phyloP scores from a whole-genome alignment of 2,888 invertebrate species.

The Philereme transversata region DNA sequence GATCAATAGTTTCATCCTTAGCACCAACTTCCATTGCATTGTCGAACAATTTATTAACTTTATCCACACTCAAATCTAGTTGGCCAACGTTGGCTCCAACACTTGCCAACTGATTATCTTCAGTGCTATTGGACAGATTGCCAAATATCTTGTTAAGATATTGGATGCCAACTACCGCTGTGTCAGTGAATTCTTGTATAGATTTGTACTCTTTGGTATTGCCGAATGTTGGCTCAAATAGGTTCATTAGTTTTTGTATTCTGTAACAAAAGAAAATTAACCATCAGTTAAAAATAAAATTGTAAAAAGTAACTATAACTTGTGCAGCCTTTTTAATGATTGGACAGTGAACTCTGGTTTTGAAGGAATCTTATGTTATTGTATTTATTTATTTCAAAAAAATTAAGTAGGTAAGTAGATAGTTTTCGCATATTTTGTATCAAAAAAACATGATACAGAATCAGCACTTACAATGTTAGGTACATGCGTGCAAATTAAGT shows the following conservation, averaged over 20 bases:
- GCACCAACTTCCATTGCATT: conserved; percentile 49
- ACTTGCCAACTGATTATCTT: conserved; percentile 28
- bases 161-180: conserved; percentile 50
- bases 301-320: too few relatives aligned
- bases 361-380: too few relatives aligned
- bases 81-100: conserved; percentile 32
- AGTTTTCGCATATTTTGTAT: too few relatives aligned
- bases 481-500: too few relatives aligned
- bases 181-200: conserved; percentile 58
- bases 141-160: conserved; percentile 61
- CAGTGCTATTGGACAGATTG: conserved; percentile 38
- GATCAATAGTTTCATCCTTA: conserved; percentile 50
- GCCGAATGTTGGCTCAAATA: conserved; percentile 69
- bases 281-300: too few relatives aligned
- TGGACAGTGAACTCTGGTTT: too few relatives aligned
- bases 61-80: conserved; percentile 32
- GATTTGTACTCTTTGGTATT: conserved; percentile 65
- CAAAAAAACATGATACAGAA: too few relatives aligned
- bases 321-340: too few relatives aligned
- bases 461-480: too few relatives aligned
- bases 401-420: too few relatives aligned
- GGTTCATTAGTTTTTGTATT: conserved; percentile 61
- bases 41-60: conserved; percentile 49
- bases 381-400: too few relatives aligned
- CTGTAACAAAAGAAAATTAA: conserved; percentile 51